Conservation (phyloP, 2,888 invertebrate genomes). For the Phyllotreta striolata region DNA sequence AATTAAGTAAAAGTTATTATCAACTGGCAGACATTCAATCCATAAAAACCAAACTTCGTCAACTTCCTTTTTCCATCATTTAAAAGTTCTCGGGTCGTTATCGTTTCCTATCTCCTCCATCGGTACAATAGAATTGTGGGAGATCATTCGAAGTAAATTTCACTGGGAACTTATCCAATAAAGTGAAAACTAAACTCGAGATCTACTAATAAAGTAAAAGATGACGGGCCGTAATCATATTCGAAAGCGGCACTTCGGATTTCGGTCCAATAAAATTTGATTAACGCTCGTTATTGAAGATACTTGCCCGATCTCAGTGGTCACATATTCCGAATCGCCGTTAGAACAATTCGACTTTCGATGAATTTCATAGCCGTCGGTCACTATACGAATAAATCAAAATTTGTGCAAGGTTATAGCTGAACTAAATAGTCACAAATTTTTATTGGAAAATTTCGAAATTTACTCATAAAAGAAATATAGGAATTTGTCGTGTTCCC, state of each 20-base stretch:
- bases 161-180: constrained; percentile 21
- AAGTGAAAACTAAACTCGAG: constrained; percentile 32
- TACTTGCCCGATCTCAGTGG: constrained; percentile 18
- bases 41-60: constrained; percentile 8
- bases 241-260: constrained; percentile 43
- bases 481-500: no score
- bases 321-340: constrained; percentile 32
- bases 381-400: neutral
- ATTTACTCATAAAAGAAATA: no score
- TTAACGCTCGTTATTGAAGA: constrained; percentile 42
- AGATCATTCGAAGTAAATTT: constrained; percentile 19
- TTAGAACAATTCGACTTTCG: constrained; percentile 19
- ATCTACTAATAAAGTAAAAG: constrained; percentile 49
- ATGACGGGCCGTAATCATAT: constrained; percentile 51
- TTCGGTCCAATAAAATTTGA: constrained; percentile 50
- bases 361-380: constrained; percentile 1
- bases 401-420: no score
- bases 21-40: no score
- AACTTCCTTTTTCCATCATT: constrained; percentile 5
- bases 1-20: no score
- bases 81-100: constrained; percentile 3
- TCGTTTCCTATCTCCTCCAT: constrained; percentile 13
- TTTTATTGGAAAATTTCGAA: no score
- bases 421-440: no score
- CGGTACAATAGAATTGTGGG: constrained; percentile 3